A percentile compares a stretch with the other conserved stretches of the same genome.
Evolutionary conservation across 2,113 vertebrate species (phyloP).

Genomic region (Hymenochirus boettgeri): DNA sequence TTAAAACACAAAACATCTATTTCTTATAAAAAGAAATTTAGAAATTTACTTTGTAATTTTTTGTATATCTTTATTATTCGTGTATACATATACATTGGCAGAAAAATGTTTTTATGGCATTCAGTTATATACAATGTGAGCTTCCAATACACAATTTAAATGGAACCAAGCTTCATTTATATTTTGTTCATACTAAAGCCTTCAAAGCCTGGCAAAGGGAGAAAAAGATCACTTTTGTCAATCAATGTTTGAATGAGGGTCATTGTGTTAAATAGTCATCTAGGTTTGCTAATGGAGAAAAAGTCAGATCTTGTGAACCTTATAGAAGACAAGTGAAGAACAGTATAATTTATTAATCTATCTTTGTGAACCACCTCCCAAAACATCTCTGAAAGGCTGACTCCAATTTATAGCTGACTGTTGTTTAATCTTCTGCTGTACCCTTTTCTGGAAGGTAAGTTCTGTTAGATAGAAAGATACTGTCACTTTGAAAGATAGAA

Average conservation of each 20-base stretch:
- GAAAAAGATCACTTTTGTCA: conserved; percentile 43
- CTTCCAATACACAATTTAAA: background rate
- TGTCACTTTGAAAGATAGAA: background rate
- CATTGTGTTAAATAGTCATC: conserved; percentile 44
- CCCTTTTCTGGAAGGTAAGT: background rate
- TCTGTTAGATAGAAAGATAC: background rate
- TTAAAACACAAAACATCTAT: no score
- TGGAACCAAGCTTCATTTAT: conserved; percentile 37
- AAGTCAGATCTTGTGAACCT: conserved; percentile 38
- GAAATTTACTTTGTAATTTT: no score
- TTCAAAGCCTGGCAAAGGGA: conserved; percentile 15
- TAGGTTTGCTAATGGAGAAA: conserved; percentile 35
- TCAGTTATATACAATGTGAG: no score
- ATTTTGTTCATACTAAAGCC: conserved; percentile 19
- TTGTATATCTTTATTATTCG: no score
- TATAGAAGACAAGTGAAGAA: conserved; percentile 28
- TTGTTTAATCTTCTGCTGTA: conserved; percentile 6
- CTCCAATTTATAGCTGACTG: conserved; percentile 34
- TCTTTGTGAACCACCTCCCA: background rate
- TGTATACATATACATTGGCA: no score
- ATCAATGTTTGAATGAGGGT: conserved; percentile 40
- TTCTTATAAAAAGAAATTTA: no score
- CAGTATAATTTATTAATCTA: conserved; percentile 22
- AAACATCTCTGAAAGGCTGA: conserved; percentile 14
- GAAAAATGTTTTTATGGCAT: no score